Percentiles rank a stretch among this genome's conserved stretches.
Evolutionary conservation across 2,113 vertebrate genomes (phyloP).

Genomic region (Chionomys nivalis): DNA sequence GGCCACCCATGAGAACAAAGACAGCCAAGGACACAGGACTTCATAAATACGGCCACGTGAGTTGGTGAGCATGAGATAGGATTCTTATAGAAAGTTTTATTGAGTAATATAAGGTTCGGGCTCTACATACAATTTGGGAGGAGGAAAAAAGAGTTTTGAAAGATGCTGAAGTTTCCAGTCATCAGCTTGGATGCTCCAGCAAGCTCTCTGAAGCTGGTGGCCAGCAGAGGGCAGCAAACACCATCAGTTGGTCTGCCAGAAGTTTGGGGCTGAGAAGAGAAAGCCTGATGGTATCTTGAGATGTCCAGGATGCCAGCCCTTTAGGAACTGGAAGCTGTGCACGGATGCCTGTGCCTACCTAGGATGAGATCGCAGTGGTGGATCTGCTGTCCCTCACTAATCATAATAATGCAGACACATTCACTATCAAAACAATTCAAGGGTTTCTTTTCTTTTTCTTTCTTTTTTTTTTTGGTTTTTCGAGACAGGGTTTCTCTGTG

Average conservation of each 20-base stretch:
- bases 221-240: conserved; percentile 78
- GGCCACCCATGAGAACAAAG: neutral
- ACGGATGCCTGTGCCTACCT: neutral
- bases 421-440: neutral
- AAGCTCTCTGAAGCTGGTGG: fast-evolving
- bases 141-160: neutral
- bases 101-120: neutral
- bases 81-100: neutral
- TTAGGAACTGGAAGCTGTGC: neutral
- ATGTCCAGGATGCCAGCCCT: neutral
- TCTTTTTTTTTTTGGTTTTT: too few relatives aligned
- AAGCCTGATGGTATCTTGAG: too few relatives aligned
- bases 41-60: neutral
- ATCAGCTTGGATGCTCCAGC: too few relatives aligned
- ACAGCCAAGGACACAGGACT: fast-evolving
- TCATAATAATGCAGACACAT: neutral
- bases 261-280: too few relatives aligned
- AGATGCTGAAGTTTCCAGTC: neutral
- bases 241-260: neutral
- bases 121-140: neutral
- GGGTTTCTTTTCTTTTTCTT: too few relatives aligned
- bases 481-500: too few relatives aligned
- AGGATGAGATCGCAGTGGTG: neutral
- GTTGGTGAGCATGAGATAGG: neutral
- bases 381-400: neutral